Evolutionary conservation across 1,140 invertebrate genomes (phyloP), one percentile per base, ranked within the genome.

Genomic region (Drosophila ohnishii): DNA sequence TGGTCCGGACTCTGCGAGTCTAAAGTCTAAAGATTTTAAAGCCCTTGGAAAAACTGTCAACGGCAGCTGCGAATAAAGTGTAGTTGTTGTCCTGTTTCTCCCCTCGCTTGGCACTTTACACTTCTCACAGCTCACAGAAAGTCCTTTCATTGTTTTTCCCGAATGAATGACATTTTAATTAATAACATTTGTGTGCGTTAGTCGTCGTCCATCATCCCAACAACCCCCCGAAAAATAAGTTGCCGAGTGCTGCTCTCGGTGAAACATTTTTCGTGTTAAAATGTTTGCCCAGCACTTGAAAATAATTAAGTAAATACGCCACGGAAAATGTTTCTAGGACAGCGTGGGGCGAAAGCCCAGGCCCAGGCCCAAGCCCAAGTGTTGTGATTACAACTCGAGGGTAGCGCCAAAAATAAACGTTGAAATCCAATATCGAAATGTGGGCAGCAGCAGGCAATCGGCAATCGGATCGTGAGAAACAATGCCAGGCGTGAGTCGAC

Each of bases 111-210:
- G 3, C 1, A 47, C 22, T 44, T 44, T 13, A 34, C 48, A 42
- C 19, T 25, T 37, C 34, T 28, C 37, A 6, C 32, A 34, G 34
- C 25, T 28, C 3, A 28, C 40, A 11, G n/a, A 48, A 78, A 66
- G 74, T 87, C 83, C 75, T 84, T 77, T 67, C 78, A 55, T 81
- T 80, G 65, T 75, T 67, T 62, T 63, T 45, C 55, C 19, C 19
- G 39, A 85, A 79, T 87, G 82, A 90, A 90, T 90, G 87, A 90
- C 87, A 84, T 90, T 90, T 90, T 90, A 90, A 90, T 90, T 90
- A 90, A 90, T 90, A 90, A 90, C 87, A 90, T 90, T 90, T 90
- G 84, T 84, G 84, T 78, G 69, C 62, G 60, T 61, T 55, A 69
- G 65, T 40, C 45, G 72, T 48, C 69, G 67, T 70, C 44, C 67